Conservation (phyloP, 2,113 vertebrate genomes). For the Orycteropus afer region DNA sequence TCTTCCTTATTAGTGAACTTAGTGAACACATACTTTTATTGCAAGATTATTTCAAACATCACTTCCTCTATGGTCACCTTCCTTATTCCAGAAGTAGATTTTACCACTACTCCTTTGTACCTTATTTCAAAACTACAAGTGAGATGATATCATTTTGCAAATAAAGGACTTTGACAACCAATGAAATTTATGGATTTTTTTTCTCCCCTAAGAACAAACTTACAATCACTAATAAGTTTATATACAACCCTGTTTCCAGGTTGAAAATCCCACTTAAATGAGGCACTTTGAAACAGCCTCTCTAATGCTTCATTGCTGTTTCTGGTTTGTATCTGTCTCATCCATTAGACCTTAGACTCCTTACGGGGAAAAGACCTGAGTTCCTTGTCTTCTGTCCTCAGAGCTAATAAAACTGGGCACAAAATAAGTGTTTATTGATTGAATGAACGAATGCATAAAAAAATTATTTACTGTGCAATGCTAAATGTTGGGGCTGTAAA, state of each 20-base stretch:
- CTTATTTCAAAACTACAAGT: not conserved
- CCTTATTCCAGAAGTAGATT: not conserved
- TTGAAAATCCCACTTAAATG: not conserved
- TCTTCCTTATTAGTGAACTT: not conserved
- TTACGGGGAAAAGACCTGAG: not conserved
- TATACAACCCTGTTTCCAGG: not conserved
- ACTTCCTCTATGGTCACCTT: not conserved
- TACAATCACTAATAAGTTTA: too few relatives aligned
- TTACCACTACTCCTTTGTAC: not conserved
- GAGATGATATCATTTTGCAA: not conserved
- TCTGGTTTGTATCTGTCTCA: not conserved
- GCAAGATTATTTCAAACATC: not conserved
- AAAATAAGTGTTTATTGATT: not conserved
- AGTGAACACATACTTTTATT: not conserved
- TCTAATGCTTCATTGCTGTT: not conserved
- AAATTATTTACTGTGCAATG: not conserved
- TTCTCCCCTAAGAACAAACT: not conserved
- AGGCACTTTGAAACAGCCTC: too few relatives aligned
- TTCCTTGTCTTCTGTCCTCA: not conserved
- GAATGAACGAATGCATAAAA: not conserved
- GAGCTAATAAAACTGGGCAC: not conserved
- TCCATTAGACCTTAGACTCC: not conserved
- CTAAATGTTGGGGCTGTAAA: not conserved
- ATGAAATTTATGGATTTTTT: not conserved
- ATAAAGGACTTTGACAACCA: not conserved